Conservation (phyloP, 2,888 invertebrate genomes). For the Amblyjoppa proteus region DNA sequence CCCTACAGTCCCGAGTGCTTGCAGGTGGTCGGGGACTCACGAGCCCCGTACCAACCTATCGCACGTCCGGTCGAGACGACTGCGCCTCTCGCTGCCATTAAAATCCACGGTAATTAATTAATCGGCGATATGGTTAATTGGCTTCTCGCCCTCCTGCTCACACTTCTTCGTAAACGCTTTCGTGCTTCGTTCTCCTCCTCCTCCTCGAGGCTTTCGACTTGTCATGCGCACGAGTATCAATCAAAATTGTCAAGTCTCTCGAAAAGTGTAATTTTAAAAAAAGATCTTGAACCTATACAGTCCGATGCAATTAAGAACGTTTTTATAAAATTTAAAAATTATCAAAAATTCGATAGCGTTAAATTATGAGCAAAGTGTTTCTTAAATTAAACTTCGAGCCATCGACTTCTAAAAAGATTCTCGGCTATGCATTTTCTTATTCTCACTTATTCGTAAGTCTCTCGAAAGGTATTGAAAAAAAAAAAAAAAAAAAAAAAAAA, state of each 20-base stretch:
- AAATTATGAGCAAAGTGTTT: not conserved
- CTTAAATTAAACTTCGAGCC: not conserved
- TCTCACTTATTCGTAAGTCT: not conserved
- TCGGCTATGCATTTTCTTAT: slow-evolving; percentile 32
- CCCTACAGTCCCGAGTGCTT: slow-evolving; percentile 30
- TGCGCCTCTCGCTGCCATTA: slow-evolving; percentile 14
- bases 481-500: no score
- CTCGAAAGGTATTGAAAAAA: no score
- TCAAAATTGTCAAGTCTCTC: not conserved
- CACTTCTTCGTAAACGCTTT: slow-evolving; percentile 22
- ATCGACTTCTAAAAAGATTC: not conserved
- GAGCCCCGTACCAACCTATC: slow-evolving; percentile 23
- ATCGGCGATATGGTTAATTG: slow-evolving; percentile 64
- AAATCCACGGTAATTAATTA: slow-evolving; percentile 62
- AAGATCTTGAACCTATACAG: not conserved
- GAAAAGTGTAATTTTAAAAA: not conserved
- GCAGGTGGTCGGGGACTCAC: slow-evolving; percentile 34
- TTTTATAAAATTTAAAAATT: no score
- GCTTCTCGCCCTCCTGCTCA: slow-evolving; percentile 42
- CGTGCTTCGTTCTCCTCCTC: slow-evolving; percentile 6
- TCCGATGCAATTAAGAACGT: no score
- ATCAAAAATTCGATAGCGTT: no score
- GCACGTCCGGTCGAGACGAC: slow-evolving; percentile 24
- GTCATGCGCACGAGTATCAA: not conserved
- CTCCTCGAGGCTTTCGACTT: not conserved